Percentiles rank a stretch among this genome's conserved stretches.
phyloP scores from a whole-genome alignment of 2,888 invertebrate genomes.

The Acronicta leporina region DNA sequence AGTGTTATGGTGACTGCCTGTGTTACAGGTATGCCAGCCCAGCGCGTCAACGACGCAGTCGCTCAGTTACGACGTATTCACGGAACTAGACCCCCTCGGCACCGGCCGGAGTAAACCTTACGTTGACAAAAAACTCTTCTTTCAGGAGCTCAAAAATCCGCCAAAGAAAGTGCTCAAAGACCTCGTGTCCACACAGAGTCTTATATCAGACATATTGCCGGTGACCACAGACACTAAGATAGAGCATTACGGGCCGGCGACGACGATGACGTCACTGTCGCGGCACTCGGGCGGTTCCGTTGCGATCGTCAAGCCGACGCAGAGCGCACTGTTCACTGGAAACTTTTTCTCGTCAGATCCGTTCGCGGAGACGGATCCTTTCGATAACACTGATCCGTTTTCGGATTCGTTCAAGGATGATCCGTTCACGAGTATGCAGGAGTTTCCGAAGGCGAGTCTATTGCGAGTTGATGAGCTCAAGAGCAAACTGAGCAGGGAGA shows the following conservation, averaged over 20 bases:
- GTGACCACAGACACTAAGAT: constrained; percentile 71
- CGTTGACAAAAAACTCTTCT: constrained; percentile 98
- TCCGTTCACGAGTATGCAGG: constrained; percentile 88
- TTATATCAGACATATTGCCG: constrained; percentile 76
- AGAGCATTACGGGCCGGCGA: constrained; percentile 79
- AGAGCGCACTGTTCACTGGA: constrained; percentile 66
- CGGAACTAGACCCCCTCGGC: constrained; percentile 97
- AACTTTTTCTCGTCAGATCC: constrained; percentile 89
- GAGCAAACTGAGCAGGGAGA: constrained; percentile 66
- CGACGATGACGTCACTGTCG: constrained; percentile 84
- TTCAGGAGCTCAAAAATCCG: constrained; percentile 98
- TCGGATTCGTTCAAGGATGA: constrained; percentile 90
- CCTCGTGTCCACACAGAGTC: constrained; percentile 89
- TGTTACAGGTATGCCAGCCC: constrained; percentile 84
- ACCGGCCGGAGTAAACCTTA: constrained; percentile 97
- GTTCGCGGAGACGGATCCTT: constrained; percentile 92
- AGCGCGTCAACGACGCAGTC: constrained; percentile 76
- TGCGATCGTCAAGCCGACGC: constrained; percentile 76
- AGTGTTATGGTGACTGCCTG: constrained; percentile 76
- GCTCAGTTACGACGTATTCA: constrained; percentile 94
- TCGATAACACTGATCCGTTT: constrained; percentile 92
- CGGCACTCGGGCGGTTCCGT: constrained; percentile 86
- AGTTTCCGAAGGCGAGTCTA: constrained; percentile 74
- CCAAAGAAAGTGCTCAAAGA: constrained; percentile 97
- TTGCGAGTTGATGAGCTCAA: constrained; percentile 70